Evolutionary conservation across 2,888 invertebrate genomes (phyloP).

Genomic region (Lepidonotus clava): DNA sequence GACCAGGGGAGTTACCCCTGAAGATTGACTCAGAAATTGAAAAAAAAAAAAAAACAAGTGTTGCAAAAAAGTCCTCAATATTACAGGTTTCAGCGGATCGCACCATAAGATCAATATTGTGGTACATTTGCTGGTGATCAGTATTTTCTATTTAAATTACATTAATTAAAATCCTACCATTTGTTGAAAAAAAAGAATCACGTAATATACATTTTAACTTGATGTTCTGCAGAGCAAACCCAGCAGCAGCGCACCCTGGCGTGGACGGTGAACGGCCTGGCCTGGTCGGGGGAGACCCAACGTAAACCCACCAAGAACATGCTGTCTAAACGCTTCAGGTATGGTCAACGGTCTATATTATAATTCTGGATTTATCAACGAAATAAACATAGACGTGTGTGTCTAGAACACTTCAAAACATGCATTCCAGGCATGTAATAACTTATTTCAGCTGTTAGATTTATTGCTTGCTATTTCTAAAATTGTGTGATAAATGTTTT

Average conservation of each 20-base stretch:
- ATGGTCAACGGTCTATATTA: too few species aligned
- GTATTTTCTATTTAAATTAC: too few species aligned
- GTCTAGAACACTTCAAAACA: neutral
- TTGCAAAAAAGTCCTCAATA: too few species aligned
- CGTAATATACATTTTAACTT: too few species aligned
- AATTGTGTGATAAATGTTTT: neutral
- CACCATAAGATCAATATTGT: too few species aligned
- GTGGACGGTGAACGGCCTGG: conserved; percentile 79
- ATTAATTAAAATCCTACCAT: too few species aligned
- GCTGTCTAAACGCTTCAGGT: conserved; percentile 78
- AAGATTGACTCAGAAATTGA: too few species aligned
- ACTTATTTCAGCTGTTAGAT: neutral
- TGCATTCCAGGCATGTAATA: neutral
- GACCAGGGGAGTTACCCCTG: too few species aligned
- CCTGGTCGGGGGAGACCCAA: conserved; percentile 72
- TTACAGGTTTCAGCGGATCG: neutral
- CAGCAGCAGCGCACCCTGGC: conserved; percentile 72
- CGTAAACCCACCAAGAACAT: conserved; percentile 72
- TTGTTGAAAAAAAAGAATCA: too few species aligned
- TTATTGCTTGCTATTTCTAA: neutral
- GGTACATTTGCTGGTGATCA: too few species aligned
- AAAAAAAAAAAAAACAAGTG: too few species aligned
- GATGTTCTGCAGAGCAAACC: conserved; percentile 69
- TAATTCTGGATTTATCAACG: too few species aligned
- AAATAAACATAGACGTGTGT: neutral